Evolutionary conservation across 1,140 invertebrate species (phyloP).

Genomic region (Yoshiicerus persimilis): DNA sequence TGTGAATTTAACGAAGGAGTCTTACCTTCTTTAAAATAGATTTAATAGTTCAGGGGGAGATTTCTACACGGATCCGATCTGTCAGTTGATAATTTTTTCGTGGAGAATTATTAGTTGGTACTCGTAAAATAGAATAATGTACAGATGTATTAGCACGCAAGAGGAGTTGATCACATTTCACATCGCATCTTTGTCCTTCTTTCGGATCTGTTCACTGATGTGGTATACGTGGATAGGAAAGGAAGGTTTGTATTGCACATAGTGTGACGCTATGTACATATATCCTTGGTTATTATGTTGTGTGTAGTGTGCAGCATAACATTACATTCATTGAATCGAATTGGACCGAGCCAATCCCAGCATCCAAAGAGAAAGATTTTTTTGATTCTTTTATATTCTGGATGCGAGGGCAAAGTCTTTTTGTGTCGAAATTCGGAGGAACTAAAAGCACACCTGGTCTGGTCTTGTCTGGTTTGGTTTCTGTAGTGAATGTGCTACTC

Average conservation of each 20-base stretch:
- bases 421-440: slow-evolving; percentile 26
- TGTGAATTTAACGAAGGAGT: too few species aligned
- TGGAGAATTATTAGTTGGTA: not conserved
- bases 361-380: slow-evolving; percentile 19
- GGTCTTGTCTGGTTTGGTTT: not conserved
- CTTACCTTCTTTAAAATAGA: not conserved
- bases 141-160: not conserved
- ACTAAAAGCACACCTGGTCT: slow-evolving; percentile 27
- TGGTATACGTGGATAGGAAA: not conserved
- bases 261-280: not conserved
- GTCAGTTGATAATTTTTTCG: not conserved
- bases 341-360: not conserved
- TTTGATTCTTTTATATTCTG: slow-evolving; percentile 16
- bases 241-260: too few species aligned
- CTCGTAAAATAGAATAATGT: not conserved
- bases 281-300: not conserved
- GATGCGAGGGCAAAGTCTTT: slow-evolving; percentile 16
- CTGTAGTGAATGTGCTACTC: not conserved
- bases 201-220: not conserved
- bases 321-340: not conserved
- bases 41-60: not conserved
- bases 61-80: not conserved
- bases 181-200: not conserved
- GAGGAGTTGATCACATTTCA: not conserved
- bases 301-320: not conserved